These are phyloP conservation scores for Zaprionus ghesquierei DNA, from an alignment of 1,140 invertebrate genomes.

Conservation along the genomic window DNA sequence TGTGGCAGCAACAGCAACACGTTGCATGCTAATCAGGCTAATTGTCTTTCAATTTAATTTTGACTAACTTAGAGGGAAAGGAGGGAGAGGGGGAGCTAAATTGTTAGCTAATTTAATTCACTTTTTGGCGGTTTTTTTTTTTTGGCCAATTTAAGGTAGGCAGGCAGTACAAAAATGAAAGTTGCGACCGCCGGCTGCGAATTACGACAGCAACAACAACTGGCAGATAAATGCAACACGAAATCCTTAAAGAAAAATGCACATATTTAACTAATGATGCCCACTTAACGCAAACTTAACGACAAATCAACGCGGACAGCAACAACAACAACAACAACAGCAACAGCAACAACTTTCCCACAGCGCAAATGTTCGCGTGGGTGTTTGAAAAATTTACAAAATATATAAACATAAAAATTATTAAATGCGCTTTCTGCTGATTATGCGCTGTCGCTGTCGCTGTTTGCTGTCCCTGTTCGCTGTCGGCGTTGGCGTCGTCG, in stretches of 20 bases:
- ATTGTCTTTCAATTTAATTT: conserved; percentile 77
- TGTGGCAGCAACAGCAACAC: conserved; percentile 51
- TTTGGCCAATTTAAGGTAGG: conserved; percentile 26
- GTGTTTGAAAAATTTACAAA: conserved; percentile 57
- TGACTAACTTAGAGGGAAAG: conserved; percentile 31
- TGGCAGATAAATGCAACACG: conserved; percentile 52
- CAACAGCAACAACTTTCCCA: conserved; percentile 64
- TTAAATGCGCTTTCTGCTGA: conserved; percentile 71
- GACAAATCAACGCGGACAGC: conserved; percentile 68
- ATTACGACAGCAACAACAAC: conserved; percentile 58
- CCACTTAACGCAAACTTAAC: conserved; percentile 76
- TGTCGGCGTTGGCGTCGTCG: conserved; percentile 27
- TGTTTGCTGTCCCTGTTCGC: conserved; percentile 47
- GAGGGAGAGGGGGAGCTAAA: background rate
- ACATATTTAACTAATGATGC: conserved; percentile 81
- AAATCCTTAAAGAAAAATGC: conserved; percentile 81
- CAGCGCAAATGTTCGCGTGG: conserved; percentile 60
- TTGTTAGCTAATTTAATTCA: conserved; percentile 39
- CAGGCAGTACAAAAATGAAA: conserved; percentile 49
- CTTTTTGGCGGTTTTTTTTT: background rate
- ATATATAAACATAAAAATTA: conserved; percentile 78
- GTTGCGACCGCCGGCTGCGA: conserved; percentile 55
- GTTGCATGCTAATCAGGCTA: conserved; percentile 71
- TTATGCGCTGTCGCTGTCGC: conserved; percentile 71
- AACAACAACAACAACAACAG: conserved; percentile 24